Conservation (phyloP, 1,140 invertebrate genomes). For the Meloidogyne chitwoodi region DNA sequence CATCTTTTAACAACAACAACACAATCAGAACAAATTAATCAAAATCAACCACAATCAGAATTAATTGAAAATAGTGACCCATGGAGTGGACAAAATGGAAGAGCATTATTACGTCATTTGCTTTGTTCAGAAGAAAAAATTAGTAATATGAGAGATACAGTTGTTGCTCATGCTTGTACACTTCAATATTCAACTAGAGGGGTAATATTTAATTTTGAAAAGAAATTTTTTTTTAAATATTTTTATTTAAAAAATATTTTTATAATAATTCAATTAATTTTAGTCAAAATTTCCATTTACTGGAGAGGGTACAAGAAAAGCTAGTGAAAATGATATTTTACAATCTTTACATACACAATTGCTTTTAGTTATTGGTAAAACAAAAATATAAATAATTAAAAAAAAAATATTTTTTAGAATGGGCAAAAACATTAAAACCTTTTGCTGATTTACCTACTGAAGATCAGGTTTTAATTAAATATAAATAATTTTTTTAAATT, state of each 20-base stretch:
- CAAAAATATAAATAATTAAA: background rate
- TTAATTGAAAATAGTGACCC: slow-evolving; percentile 19
- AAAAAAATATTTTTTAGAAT: slow-evolving; percentile 35
- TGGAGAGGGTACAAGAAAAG: slow-evolving; percentile 39
- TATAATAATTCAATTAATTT: background rate
- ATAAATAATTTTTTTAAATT: background rate
- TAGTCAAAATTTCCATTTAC: slow-evolving; percentile 1
- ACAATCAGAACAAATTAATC: background rate
- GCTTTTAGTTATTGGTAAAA: slow-evolving; percentile 49
- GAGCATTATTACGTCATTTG: slow-evolving; percentile 39
- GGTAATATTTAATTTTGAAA: slow-evolving; percentile 29
- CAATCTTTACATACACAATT: slow-evolving; percentile 57
- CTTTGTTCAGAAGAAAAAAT: slow-evolving; percentile 54
- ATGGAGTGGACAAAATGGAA: slow-evolving; percentile 32
- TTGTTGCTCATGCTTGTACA: slow-evolving; percentile 54
- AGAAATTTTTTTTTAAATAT: background rate
- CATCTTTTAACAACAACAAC: background rate
- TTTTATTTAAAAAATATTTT: background rate
- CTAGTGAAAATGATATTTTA: slow-evolving; percentile 55
- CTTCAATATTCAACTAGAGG: slow-evolving; percentile 49
- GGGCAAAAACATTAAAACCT: slow-evolving; percentile 55
- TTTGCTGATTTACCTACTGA: slow-evolving; percentile 53
- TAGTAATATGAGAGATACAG: slow-evolving; percentile 51
- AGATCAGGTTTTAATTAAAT: slow-evolving; percentile 45
- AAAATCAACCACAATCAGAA: background rate